Percentiles rank a stretch among this genome's conserved stretches.
Evolutionary conservation across 1,140 invertebrate genomes (phyloP).

Genomic region (Heliothis virescens): DNA sequence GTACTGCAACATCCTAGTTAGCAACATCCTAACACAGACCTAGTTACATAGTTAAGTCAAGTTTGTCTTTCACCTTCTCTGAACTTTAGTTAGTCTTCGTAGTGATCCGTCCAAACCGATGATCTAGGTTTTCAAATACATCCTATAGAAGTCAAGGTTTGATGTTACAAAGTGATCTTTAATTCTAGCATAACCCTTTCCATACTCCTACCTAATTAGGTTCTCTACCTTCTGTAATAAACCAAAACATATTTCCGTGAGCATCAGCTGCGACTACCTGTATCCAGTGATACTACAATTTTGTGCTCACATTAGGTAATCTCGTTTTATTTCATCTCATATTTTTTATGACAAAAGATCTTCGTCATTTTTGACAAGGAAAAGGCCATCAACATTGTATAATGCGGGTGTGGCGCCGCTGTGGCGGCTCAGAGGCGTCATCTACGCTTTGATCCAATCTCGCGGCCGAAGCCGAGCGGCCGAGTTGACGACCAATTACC

Average conservation of each 20-base stretch:
- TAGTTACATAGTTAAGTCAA: no score
- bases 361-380: constrained; percentile 86
- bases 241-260: constrained; percentile 9
- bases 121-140: not conserved
- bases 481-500: constrained; percentile 83
- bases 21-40: no score
- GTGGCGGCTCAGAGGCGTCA: constrained; percentile 72
- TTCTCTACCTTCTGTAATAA: not conserved
- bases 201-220: constrained; percentile 5
- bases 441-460: constrained; percentile 82
- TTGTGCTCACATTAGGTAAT: constrained; percentile 75
- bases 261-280: constrained; percentile 63
- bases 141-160: not conserved
- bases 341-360: constrained; percentile 83
- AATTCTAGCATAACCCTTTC: not conserved
- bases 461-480: constrained; percentile 57
- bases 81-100: no score
- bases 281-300: constrained; percentile 70
- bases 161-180: not conserved
- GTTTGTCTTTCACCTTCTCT: no score
- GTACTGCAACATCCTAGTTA: no score
- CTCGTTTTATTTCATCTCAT: constrained; percentile 75
- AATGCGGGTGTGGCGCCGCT: constrained; percentile 81
- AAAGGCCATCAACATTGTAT: constrained; percentile 85
- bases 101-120: not conserved